Evolutionary conservation across 2,888 invertebrate species (phyloP), one percentile per base, ranked within the genome.

Genomic region (Epirrhoe alternata): DNA sequence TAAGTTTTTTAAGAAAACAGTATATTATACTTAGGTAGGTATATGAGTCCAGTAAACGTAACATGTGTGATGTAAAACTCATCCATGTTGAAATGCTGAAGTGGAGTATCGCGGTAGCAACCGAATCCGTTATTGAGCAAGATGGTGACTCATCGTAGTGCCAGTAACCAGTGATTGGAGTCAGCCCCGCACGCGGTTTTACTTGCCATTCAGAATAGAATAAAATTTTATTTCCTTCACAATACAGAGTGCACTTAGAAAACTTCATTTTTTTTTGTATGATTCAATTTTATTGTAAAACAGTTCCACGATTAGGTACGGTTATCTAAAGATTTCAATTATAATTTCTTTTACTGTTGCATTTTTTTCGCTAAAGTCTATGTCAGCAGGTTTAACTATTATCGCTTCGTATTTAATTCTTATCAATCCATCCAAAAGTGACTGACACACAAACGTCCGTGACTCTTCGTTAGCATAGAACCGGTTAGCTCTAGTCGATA

Each of bases 111-210:
- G 60, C 55, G 65, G 35, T 60, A 17, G 60, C 50, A 69, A 62
- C 56, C 14, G 52, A 55, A 53, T 68, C 66, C 66, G 70, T 66
- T 70, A 66, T 66, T 67, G 67, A 16, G 66, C 58, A 56, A 62
- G 45, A 33, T 45, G 58, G 42, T 61, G 60, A 61, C 45, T 61
- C 60, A 61, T n/a, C 6, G 33, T 1, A 24, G 14, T 51, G 58
- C 24, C 51, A 24, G 50, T 35, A 7, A n/a, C 35, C 35, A 16
- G 24, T 49, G 16, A 8, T 17, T 30, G 10, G 5, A n/a, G 12
- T n/a, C 10, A 6, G 55, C 24, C 12, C 7, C 5, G 55, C 45
- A 49, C 10, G 47, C 33, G 47, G 5, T 31, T 57, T 24, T 14
- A 33, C 47, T 31, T 47, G 50, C 24, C 24, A 17, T 14, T 14